Evolutionary conservation across 2,113 vertebrate genomes (phyloP), one percentile per base, ranked within the genome.

Genomic region (Malurus cyaneus): DNA sequence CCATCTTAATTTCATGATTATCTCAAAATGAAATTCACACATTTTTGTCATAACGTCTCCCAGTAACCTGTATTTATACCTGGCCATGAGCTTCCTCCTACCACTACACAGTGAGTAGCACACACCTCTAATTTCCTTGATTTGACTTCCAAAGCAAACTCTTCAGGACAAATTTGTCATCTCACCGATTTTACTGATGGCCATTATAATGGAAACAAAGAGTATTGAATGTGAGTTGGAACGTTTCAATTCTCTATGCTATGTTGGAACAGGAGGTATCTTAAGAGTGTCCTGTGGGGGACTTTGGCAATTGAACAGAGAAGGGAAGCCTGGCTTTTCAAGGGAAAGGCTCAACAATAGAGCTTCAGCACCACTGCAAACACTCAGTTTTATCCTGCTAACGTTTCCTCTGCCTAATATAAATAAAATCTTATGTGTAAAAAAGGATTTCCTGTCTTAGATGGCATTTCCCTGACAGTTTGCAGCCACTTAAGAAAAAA

Each of bases 201-300:
- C 4, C 41, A 26, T 46, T 70, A 50, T 32, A 80, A 73, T 26
- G 12, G 66, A 94, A 93, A 49, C 26, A 66, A 54, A 44, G 29
- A 65, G 15, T 11, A 31, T 1, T 49, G 66, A 85, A 79, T 1
- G 42, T 29, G n/a, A 93, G 74, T 62, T 77, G 71, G 28, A 80
- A 74, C 39, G 32, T 23, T 69, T 80, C 57, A 1, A 3, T 17
- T 61, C 46, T 36, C n/a, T 57, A 31, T 0, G 0, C 16, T 23
- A 0, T 14, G 31, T 21, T 41, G 69, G 54, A 82, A 26, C 0
- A 34, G 59, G 12, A 50, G 14, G 8, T 44, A 67, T 11, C 52
- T 41, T 54, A 64, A 64, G 11, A 4, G 23, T 19, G 65, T 53
- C 89, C 77, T 60, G 6, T 6, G 1, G 1, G 54, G 56, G 53